Evolutionary conservation across 1,140 invertebrate genomes (phyloP), one percentile per base, ranked within the genome.

Genomic region (Saxidomus purpurata): DNA sequence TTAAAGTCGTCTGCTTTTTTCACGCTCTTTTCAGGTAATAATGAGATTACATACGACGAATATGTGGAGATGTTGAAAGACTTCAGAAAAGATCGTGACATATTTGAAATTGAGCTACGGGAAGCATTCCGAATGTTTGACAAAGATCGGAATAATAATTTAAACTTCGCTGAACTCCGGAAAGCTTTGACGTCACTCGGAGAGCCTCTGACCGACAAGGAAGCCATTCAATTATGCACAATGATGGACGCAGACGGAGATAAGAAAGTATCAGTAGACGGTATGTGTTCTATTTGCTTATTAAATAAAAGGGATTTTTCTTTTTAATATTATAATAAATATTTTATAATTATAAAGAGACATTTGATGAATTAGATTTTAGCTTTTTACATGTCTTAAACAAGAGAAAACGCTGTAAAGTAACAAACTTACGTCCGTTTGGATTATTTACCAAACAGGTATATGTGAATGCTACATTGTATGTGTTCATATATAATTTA

Each of bases 61-160:
- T 89, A 89, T 49, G 13, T 69, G 3, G 79, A 82, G 0, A 40
- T 89, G 36, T 28, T 89, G n/a, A 71, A 83, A 36, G 61, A 9
- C 1, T 71, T 38, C 38, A 34, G 28, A 4, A 82, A 89, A 59
- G 49, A 71, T 47, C 77, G 43, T 22, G 22, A 71, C 22, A 49
- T 76, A 36, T 59, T 89, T 59, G 87, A 89, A 71, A 80, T 89
- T 22, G 87, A 89, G 22, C 34, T 89, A 19, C 77, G 87, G 0
- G 87, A 89, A 52, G 87, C 87, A 38, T 89, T 89, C 52, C 59
- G 87, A 28, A 55, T 82, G 11, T 89, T 89, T 28, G 87, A 89
- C 63, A 89, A 83, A 61, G 77, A 89, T 61, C 61, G 79, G 47
- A 81, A 89, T 52, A 74, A 74, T 38, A 74, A 47, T 13, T 77